These are phyloP conservation scores for Armadillidium nasatum DNA, from an alignment of 1,140 invertebrate species.

Conservation along the genomic window DNA sequence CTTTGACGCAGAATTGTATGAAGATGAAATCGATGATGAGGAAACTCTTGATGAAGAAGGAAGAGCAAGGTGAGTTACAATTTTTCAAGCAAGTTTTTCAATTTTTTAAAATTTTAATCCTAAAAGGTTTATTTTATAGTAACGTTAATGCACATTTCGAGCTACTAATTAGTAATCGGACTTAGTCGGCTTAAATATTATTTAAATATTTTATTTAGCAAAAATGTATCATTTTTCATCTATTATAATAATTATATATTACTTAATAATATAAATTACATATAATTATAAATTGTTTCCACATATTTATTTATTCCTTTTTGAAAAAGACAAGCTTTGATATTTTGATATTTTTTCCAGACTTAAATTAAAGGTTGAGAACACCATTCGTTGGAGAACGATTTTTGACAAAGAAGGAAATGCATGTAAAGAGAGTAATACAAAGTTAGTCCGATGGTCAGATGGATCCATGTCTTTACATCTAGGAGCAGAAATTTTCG, in stretches of 20 bases:
- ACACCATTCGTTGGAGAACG: constrained; percentile 94
- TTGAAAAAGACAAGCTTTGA: background rate
- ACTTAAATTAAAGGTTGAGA: constrained; percentile 90
- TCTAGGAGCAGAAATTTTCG: constrained; percentile 94
- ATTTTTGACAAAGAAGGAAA: constrained; percentile 77
- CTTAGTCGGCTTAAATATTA: too few species aligned
- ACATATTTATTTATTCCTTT: background rate
- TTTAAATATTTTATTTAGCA: background rate
- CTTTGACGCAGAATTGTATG: constrained; percentile 90
- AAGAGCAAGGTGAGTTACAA: constrained; percentile 61
- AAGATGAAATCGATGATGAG: constrained; percentile 98
- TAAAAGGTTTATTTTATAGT: too few species aligned
- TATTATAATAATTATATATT: too few species aligned
- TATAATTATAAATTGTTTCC: too few species aligned
- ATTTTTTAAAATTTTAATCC: too few species aligned
- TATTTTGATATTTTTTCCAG: constrained; percentile 48
- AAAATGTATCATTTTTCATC: background rate
- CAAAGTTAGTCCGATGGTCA: constrained; percentile 92
- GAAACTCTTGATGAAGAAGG: constrained; percentile 97
- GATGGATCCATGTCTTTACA: constrained; percentile 97
- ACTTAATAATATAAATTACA: too few species aligned
- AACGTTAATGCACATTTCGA: too few species aligned
- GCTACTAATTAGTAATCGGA: too few species aligned
- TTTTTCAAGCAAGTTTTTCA: too few species aligned
- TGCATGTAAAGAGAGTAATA: constrained; percentile 85